These are phyloP conservation scores for Microplitis demolitor DNA, from an alignment of 1,140 invertebrate genomes.

Conservation along the genomic window DNA sequence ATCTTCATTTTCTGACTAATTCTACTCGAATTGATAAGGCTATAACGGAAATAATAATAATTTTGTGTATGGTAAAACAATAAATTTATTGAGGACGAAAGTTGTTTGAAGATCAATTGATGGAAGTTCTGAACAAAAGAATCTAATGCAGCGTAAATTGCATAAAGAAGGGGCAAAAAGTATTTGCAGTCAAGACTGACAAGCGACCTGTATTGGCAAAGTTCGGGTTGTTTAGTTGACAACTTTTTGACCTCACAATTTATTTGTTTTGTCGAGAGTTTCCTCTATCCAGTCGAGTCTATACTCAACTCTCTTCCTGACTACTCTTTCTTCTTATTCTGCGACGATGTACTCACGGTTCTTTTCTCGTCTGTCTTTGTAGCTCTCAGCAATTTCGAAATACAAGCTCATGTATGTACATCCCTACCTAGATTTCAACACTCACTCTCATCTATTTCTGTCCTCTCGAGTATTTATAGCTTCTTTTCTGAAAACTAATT, in stretches of 20 bases:
- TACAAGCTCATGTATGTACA: background rate
- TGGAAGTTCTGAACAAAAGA: too few relatives aligned
- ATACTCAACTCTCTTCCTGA: background rate
- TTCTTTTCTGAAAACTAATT: too few relatives aligned
- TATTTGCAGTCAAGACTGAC: background rate
- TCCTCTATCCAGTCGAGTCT: conserved; percentile 8
- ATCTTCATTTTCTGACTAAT: too few relatives aligned
- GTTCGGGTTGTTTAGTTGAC: conserved; percentile 21
- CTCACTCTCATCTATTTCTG: background rate
- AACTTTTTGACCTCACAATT: conserved; percentile 32
- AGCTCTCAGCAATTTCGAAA: conserved; percentile 16
- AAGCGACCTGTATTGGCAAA: conserved; percentile 26
- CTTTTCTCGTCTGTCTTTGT: conserved; percentile 4
- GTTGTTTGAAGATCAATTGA: too few relatives aligned
- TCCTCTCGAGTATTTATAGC: background rate
- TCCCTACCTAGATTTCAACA: background rate
- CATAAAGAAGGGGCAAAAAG: too few relatives aligned
- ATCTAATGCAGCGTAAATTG: too few relatives aligned
- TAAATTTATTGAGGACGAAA: too few relatives aligned
- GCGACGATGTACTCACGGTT: too few relatives aligned
- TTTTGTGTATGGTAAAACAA: too few relatives aligned
- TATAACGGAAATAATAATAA: too few relatives aligned
- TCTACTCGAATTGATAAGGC: too few relatives aligned
- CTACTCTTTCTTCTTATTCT: too few relatives aligned
- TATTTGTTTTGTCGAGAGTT: conserved; percentile 27